Base-by-base conservation (phyloP, 2,113 vertebrate genomes). In the Lagenorhynchus albirostris region DNA sequence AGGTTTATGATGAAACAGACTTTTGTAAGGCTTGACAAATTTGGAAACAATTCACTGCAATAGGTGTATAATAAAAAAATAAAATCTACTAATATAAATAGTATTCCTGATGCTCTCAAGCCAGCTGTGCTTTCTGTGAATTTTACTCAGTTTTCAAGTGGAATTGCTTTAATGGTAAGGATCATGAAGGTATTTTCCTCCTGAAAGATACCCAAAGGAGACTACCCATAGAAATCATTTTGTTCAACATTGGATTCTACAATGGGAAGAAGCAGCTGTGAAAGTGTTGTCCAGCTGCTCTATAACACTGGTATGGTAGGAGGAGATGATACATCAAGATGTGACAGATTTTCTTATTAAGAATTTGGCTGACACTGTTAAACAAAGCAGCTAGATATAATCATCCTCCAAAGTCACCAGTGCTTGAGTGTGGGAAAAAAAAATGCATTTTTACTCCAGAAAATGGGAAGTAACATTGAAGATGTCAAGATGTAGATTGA, bases 271-370 rank as follows among this genome's bases (percentile, higher is more conserved):
- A 87, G 23, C 83, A 96, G 79, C 94, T 96, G 68, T 41, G 60
- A 76, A 76, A 77, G n/a, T 5, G 10, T n/a, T 76, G 36, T 92
- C 86, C 74, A 97, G 74, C 89, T 96, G 91, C 62, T 95, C 87
- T 90, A 41, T 60, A 65, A 67, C 94, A 86, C 44, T 31, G 3
- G 13, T 44, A 20, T 21, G 6, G 33, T 76, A 83, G 74, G 89
- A 96, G 55, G 58, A 74, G 65, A 88, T 84, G 65, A 90, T 96
- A 89, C 95, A 89, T 96, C 53, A 79, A 70, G n/a, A 88, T 0
- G 0, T 92, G 92, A 92, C 53, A 92, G 70, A 44, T 94, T 95
- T 96, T 88, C 70, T 97, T 95, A 77, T 91, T 92, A 92, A 92
- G 29, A 89, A 79, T 97, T 94, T 96, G 95, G 90, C 80, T 23